phyloP scores from a whole-genome alignment of 2,888 invertebrate genomes.

The Tenthredo mesomela region DNA sequence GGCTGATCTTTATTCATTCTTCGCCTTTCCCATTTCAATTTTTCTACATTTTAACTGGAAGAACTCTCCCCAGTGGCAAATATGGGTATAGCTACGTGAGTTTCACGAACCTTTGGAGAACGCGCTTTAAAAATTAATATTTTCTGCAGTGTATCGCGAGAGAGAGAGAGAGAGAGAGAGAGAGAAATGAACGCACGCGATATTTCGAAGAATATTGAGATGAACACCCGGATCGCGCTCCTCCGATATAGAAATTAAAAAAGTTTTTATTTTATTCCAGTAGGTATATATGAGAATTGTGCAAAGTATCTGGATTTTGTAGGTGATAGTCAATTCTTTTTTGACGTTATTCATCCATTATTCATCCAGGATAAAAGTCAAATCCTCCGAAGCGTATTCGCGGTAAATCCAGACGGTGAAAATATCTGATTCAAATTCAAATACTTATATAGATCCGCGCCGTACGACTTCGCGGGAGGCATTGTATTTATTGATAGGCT shows the following conservation, averaged over 20 bases:
- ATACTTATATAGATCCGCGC: slow-evolving; percentile 64
- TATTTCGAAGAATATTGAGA: background rate
- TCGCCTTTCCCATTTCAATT: slow-evolving; percentile 75
- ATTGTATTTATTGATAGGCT: slow-evolving; percentile 67
- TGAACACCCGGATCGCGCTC: background rate
- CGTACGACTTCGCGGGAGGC: slow-evolving; percentile 58
- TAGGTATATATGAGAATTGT: background rate
- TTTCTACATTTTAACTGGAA: slow-evolving; percentile 73
- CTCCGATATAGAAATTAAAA: background rate
- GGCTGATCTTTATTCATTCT: slow-evolving; percentile 76
- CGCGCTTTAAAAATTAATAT: slow-evolving; percentile 17
- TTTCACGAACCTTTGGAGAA: background rate
- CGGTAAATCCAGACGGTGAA: slow-evolving; percentile 65
- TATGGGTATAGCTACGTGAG: slow-evolving; percentile 13
- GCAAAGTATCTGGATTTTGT: slow-evolving; percentile 29
- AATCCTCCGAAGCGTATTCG: slow-evolving; percentile 62
- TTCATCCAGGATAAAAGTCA: slow-evolving; percentile 69
- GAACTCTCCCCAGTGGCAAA: slow-evolving; percentile 54
- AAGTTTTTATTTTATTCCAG: slow-evolving; percentile 8
- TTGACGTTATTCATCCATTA: slow-evolving; percentile 70
- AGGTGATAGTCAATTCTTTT: slow-evolving; percentile 55
- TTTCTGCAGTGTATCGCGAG: background rate
- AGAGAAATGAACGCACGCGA: background rate
- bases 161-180: too few relatives aligned
- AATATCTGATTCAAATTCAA: slow-evolving; percentile 70